phyloP scores from a whole-genome alignment of 2,888 invertebrate species.

The Leucophenga maculata region DNA sequence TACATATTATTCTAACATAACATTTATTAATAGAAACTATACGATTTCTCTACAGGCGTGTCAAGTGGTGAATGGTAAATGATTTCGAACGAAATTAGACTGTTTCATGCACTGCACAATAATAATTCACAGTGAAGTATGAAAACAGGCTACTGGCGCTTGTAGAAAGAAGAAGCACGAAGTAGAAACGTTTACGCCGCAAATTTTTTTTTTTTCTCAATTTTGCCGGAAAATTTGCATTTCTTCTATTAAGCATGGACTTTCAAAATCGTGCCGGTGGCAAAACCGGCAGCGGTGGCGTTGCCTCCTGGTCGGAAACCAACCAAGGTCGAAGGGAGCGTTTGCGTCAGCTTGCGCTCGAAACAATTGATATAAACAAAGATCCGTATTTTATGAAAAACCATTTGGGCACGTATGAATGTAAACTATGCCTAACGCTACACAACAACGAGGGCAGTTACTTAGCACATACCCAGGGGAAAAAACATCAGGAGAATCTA shows the following conservation, averaged over 20 bases:
- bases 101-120: too few species aligned
- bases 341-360: conserved; percentile 94
- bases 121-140: background rate
- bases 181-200: background rate
- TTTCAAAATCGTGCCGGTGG: conserved; percentile 99
- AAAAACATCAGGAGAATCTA: conserved; percentile 99
- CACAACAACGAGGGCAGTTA: conserved; percentile 99
- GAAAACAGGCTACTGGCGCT: background rate
- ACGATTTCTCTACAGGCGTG: too few species aligned
- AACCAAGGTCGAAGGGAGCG: conserved; percentile 97
- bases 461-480: conserved; percentile 98
- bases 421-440: conserved; percentile 96
- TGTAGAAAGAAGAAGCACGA: background rate
- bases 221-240: conserved; percentile 17
- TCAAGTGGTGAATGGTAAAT: too few species aligned
- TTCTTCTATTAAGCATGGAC: conserved; percentile 81
- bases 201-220: background rate
- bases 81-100: too few species aligned
- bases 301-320: conserved; percentile 98
- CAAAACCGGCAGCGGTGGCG: conserved; percentile 99
- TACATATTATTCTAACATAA: too few species aligned
- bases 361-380: conserved; percentile 98
- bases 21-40: too few species aligned
- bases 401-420: conserved; percentile 98
- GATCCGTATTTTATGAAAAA: conserved; percentile 99